Conservation (phyloP, 2,797 vertebrate species). For the Poecile montanus region DNA sequence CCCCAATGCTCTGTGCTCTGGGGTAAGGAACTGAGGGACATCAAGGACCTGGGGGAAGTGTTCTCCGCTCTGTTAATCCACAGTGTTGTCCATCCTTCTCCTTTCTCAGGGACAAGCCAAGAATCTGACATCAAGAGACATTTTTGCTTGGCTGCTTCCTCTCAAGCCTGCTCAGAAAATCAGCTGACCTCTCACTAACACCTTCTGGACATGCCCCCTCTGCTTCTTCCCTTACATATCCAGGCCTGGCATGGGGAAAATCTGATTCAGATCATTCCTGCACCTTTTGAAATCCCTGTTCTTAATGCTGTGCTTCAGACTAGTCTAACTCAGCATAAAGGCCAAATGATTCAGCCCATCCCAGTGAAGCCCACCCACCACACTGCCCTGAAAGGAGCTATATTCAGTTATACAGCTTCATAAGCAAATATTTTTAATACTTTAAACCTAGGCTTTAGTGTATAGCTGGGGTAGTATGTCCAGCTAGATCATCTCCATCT, state of each 20-base stretch:
- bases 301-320: background rate
- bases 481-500: background rate
- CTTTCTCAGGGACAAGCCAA: background rate
- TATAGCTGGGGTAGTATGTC: background rate
- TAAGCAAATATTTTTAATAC: background rate
- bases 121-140: background rate
- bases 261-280: background rate
- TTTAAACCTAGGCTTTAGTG: background rate
- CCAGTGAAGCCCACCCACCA: background rate
- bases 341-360: background rate
- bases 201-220: background rate
- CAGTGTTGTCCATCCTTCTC: background rate
- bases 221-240: background rate
- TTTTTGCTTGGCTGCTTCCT: background rate
- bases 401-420: background rate
- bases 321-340: background rate
- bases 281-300: background rate
- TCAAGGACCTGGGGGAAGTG: background rate
- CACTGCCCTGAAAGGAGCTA: background rate
- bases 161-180: background rate
- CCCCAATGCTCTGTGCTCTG: background rate
- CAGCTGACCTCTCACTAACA: background rate
- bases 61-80: background rate
- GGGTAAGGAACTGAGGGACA: background rate
- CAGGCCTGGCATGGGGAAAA: background rate